phyloP scores from a whole-genome alignment of 2,888 invertebrate species.

The Chirona hameri region DNA sequence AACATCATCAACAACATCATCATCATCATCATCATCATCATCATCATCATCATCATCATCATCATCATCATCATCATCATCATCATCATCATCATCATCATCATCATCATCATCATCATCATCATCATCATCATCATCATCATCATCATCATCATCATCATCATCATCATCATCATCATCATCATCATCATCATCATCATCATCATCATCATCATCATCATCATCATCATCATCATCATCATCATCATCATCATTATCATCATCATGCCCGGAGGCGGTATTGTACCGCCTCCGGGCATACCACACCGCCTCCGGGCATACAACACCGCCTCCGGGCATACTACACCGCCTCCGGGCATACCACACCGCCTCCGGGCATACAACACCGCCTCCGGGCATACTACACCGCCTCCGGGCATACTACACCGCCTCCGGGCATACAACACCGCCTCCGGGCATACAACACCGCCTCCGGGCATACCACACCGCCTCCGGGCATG shows the following conservation, averaged over 20 bases:
- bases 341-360: too few species aligned
- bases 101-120: constrained; percentile 22
- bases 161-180: constrained; percentile 22
- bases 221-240: constrained; percentile 22
- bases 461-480: too few species aligned
- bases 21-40: constrained; percentile 22
- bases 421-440: too few species aligned
- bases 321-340: too few species aligned
- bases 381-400: too few species aligned
- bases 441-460: too few species aligned
- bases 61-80: constrained; percentile 22
- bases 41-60: constrained; percentile 22
- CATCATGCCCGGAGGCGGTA: too few species aligned
- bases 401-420: too few species aligned
- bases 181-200: constrained; percentile 22
- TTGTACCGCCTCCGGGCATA: too few species aligned
- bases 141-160: constrained; percentile 22
- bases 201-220: constrained; percentile 22
- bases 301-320: too few species aligned
- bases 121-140: constrained; percentile 10
- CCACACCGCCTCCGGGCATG: too few species aligned
- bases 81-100: constrained; percentile 22
- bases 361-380: too few species aligned
- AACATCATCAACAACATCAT: constrained; percentile 2
- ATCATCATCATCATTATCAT: constrained; percentile 22